Percentiles rank a stretch among this genome's conserved stretches.
Conservation (phyloP, 2,113 vertebrate genomes). For the Sturnira hondurensis region DNA sequence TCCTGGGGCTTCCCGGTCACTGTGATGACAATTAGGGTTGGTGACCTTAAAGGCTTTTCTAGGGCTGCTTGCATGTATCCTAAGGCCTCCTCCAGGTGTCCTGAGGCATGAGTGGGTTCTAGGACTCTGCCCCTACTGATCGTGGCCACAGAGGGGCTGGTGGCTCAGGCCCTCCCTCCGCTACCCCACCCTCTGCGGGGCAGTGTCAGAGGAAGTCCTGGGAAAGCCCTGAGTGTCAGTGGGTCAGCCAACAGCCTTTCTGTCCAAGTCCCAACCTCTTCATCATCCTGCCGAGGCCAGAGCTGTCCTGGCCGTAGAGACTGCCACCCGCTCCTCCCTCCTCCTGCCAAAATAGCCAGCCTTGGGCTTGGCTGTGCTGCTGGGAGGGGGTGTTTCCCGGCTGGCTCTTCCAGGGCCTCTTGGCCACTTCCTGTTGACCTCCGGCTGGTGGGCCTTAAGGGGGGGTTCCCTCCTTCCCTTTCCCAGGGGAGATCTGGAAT, state of each 20-base stretch:
- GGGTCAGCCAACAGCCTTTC: slow-evolving; percentile 66
- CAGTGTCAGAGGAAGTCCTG: slow-evolving; percentile 14
- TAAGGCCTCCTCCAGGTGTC: neutral
- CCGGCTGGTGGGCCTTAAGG: neutral
- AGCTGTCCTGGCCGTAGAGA: slow-evolving; percentile 7
- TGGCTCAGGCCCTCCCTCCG: neutral
- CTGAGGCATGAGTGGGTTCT: neutral
- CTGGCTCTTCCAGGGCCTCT: slow-evolving; percentile 6
- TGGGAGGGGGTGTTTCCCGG: neutral
- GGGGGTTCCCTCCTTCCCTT: neutral
- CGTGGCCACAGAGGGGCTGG: slow-evolving; percentile 20
- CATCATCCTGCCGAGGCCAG: slow-evolving; percentile 43
- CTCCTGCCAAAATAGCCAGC: neutral
- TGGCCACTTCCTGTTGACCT: slow-evolving; percentile 39
- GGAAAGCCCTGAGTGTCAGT: slow-evolving; percentile 8
- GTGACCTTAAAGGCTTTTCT: neutral
- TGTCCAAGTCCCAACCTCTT: slow-evolving; percentile 51
- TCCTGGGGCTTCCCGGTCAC: neutral
- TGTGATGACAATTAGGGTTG: neutral
- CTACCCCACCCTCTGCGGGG: slow-evolving; percentile 12
- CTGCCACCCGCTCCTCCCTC: slow-evolving; percentile 22
- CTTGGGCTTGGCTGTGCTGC: neutral
- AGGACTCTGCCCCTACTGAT: slow-evolving; percentile 53
- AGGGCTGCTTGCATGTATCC: neutral
- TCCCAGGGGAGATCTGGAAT: slow-evolving; percentile 22